A percentile compares a stretch with the other conserved stretches of the same genome.
These are phyloP conservation scores for Myrmecophaga tridactyla DNA, from an alignment of 2,113 vertebrate genomes.

Conservation along the genomic window DNA sequence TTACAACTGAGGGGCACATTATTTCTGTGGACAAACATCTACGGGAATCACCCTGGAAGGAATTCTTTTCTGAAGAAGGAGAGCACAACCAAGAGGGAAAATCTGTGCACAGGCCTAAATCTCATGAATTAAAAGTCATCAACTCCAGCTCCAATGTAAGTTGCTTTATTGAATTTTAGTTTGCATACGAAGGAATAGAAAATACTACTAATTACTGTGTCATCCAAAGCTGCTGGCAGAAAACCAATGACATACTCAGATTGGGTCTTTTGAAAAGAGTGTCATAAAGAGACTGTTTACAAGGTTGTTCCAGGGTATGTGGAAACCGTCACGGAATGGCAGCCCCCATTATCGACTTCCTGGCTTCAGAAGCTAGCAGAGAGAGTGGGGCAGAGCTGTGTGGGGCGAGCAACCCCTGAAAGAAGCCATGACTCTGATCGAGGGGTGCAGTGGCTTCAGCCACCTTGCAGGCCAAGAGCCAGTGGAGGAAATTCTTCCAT, in stretches of 20 bases:
- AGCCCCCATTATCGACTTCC: fast-evolving
- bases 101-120: conserved; percentile 37
- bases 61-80: conserved; percentile 83
- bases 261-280: not conserved
- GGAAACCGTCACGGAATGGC: fast-evolving
- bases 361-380: fast-evolving
- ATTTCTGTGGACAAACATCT: conserved; percentile 93
- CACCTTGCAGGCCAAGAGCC: not conserved
- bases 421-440: not conserved
- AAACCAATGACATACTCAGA: not conserved
- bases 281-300: not conserved
- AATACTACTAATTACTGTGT: not conserved
- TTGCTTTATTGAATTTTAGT: not conserved
- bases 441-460: not conserved
- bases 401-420: fast-evolving
- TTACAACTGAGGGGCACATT: conserved; percentile 98
- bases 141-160: conserved; percentile 94
- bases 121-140: conserved; percentile 71
- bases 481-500: not conserved
- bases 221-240: not conserved
- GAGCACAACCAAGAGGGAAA: conserved; percentile 58
- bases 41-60: conserved; percentile 90
- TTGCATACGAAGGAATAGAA: not conserved
- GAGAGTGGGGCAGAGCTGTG: fast-evolving
- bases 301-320: fast-evolving